phyloP scores from a whole-genome alignment of 2,113 vertebrate genomes.

The Peromyscus maniculatus region DNA sequence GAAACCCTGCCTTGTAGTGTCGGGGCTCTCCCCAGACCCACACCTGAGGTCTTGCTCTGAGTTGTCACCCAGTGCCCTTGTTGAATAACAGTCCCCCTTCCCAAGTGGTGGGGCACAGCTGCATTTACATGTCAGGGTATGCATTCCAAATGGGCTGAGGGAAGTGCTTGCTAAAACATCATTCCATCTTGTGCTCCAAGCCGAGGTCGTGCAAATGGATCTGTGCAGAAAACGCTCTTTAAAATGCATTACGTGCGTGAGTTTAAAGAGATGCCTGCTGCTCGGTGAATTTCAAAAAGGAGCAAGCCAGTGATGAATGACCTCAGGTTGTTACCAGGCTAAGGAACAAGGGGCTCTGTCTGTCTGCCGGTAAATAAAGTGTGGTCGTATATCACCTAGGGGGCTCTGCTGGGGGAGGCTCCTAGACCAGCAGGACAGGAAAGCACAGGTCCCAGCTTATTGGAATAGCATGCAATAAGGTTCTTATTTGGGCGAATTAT shows the following conservation, averaged over 20 bases:
- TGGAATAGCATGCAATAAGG: not conserved
- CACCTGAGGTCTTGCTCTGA: not conserved
- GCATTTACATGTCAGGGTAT: not conserved
- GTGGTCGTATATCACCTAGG: not conserved
- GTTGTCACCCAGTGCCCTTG: not conserved
- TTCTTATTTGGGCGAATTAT: not conserved
- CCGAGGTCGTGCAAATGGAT: slow-evolving; percentile 51
- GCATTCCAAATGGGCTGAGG: slow-evolving; percentile 9
- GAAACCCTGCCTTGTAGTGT: not conserved
- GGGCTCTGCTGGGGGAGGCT: not conserved
- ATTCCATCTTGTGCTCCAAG: slow-evolving; percentile 14
- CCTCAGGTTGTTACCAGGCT: slow-evolving; percentile 24
- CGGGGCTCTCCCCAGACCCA: fast-evolving
- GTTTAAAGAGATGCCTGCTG: slow-evolving; percentile 69
- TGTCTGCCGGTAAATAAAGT: slow-evolving; percentile 52
- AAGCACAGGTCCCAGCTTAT: not conserved
- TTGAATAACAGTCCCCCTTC: not conserved
- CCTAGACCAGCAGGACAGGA: not conserved
- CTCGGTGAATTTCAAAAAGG: slow-evolving; percentile 73
- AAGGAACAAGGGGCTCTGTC: slow-evolving; percentile 56
- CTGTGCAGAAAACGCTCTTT: slow-evolving; percentile 73
- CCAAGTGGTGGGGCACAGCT: not conserved
- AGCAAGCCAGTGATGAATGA: slow-evolving; percentile 56
- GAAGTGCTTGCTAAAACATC: not conserved
- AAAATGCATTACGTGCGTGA: slow-evolving; percentile 71